Base-by-base conservation (phyloP, 2,113 vertebrate genomes). In the Gallinago jamesoni region DNA sequence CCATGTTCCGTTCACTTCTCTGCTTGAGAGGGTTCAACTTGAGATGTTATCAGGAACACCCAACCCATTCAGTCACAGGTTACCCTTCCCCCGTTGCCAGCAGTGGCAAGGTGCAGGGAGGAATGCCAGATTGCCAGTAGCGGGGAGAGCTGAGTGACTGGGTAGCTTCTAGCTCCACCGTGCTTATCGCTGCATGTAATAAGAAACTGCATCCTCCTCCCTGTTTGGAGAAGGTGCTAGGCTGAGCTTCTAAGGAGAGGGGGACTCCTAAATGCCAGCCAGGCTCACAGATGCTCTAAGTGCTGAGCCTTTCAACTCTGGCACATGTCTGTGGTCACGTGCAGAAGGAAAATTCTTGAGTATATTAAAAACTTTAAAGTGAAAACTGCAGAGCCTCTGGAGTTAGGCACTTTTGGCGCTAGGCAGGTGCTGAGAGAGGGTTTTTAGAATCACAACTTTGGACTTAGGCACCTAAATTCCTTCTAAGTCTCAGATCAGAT, bases 381-480 rank as follows among this genome's bases (percentile, higher is more conserved):
- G 37, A 64, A 82, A 87, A 76, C 53, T 37, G 30, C n/a, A 62
- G 62, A 87, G 41, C 14, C 37, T 73, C 70, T 59, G 70, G 78
- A 91, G n/a, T 63, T 59, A 41, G 45, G 41, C 31, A 66, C 25
- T 95, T 84, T 28, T 39, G 57, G 83, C 39, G 23, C 47, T 69
- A 73, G 43, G 74, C n/a, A 73, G 67, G 43, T 85, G 66, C 70
- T 66, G 55, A 90, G 66, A 3, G 7, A 86, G 39, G 63, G 53
- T 52, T 94, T 94, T 90, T 30, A 62, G 77, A 55, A 91, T 86
- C 39, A 60, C 35, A 78, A 21, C 39, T 64, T 48, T 56, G 48
- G 48, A 79, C 41, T 78, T 79, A 62, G 84, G 74, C 35, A 70
- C 15, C 28, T 88, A 77, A 96, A 96, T 88, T 83, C 87, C 55